Conservation (phyloP, 2,888 invertebrate genomes). For the Pseudococcus longispinus region DNA sequence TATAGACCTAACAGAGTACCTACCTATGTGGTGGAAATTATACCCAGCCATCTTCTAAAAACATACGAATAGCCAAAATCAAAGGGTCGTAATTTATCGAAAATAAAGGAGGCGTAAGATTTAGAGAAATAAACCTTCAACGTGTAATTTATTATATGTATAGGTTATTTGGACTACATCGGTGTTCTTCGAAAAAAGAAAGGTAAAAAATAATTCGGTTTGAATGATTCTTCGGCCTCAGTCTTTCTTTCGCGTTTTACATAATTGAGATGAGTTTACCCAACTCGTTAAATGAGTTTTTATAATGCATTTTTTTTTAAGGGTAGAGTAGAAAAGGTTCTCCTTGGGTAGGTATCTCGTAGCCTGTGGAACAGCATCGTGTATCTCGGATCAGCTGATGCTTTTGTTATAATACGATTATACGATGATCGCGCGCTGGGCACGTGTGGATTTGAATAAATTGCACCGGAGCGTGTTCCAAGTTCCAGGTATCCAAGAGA, state of each 20-base stretch:
- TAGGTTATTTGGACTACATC: background rate
- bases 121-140: slow-evolving; percentile 4
- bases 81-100: slow-evolving; percentile 16
- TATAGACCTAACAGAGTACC: background rate
- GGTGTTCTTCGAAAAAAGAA: background rate
- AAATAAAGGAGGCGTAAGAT: slow-evolving; percentile 5
- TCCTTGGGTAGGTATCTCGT: background rate
- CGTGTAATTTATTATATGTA: background rate
- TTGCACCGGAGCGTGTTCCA: background rate
- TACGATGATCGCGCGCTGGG: slow-evolving; percentile 22
- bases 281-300: no score
- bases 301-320: background rate
- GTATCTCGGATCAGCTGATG: slow-evolving; percentile 20
- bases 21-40: background rate
- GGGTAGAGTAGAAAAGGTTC: background rate
- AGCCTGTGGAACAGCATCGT: background rate
- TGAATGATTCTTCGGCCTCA: background rate
- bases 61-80: background rate
- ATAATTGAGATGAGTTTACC: background rate
- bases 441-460: slow-evolving; percentile 40
- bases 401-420: background rate
- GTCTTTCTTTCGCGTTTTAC: background rate
- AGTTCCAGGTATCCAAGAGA: background rate
- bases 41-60: background rate
- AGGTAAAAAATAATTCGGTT: slow-evolving; percentile 6